phyloP scores from a whole-genome alignment of 1,140 invertebrate species.

The Mactra quadrangularis region DNA sequence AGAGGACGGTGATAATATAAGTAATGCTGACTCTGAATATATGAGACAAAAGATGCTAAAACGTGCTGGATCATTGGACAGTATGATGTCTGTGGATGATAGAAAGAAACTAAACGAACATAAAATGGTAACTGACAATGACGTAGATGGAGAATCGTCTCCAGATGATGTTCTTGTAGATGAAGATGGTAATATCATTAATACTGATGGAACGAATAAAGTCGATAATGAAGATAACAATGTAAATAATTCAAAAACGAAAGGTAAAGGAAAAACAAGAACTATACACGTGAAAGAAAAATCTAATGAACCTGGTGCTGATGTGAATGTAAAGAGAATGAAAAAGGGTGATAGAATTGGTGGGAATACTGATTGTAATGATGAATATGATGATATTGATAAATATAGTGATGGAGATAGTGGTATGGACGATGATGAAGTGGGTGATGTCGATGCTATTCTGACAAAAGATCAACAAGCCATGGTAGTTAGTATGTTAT shows the following conservation, averaged over 20 bases:
- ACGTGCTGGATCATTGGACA: constrained; percentile 35
- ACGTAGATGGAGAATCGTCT: constrained; percentile 10
- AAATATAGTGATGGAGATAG: constrained; percentile 53
- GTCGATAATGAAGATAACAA: too few relatives aligned
- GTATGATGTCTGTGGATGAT: constrained; percentile 26
- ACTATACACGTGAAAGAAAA: constrained; percentile 39
- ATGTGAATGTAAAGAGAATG: background rate
- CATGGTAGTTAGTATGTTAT: constrained; percentile 51
- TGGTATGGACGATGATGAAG: constrained; percentile 43
- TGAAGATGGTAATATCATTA: background rate
- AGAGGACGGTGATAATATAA: constrained; percentile 24
- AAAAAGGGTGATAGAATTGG: background rate
- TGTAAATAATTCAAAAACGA: too few relatives aligned
- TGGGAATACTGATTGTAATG: background rate
- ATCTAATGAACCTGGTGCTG: constrained; percentile 3
- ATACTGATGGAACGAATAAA: background rate
- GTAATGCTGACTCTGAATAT: constrained; percentile 34
- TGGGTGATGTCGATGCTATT: constrained; percentile 39
- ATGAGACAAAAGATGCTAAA: constrained; percentile 36
- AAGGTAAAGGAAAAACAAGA: constrained; percentile 10
- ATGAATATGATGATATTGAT: constrained; percentile 29
- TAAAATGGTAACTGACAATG: background rate
- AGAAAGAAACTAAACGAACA: constrained; percentile 39
- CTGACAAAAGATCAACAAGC: constrained; percentile 32
- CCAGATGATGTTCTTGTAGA: too few relatives aligned